phyloP scores from a whole-genome alignment of 2,888 invertebrate genomes.

The Pristionchus exspectatus region DNA sequence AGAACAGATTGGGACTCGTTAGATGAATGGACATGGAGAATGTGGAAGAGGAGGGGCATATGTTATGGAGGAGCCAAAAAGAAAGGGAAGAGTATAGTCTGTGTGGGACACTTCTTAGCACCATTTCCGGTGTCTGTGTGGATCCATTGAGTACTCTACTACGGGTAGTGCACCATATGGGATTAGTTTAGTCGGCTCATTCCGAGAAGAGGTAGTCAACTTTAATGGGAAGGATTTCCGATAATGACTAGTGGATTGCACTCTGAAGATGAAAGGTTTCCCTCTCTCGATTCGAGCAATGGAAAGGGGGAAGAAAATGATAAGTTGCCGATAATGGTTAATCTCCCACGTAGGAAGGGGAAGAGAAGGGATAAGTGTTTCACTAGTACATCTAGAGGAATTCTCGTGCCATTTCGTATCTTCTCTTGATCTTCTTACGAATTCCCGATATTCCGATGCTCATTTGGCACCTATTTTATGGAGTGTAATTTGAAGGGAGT shows the following conservation, averaged over 20 bases:
- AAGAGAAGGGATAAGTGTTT: neutral
- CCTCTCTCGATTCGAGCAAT: neutral
- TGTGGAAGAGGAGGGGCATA: neutral
- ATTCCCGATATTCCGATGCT: conserved; percentile 7
- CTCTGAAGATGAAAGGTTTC: conserved; percentile 15
- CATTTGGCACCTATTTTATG: conserved; percentile 23
- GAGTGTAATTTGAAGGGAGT: neutral
- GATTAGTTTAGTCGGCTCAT: neutral
- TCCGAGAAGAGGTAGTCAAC: neutral
- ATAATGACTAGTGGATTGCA: conserved; percentile 26
- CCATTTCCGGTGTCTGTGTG: conserved; percentile 10
- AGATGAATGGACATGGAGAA: neutral
- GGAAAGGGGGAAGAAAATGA: neutral
- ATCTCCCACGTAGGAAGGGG: neutral
- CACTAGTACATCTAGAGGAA: neutral
- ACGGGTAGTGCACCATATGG: conserved; percentile 12
- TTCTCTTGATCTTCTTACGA: neutral
- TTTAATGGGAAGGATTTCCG: neutral
- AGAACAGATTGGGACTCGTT: conserved; percentile 30
- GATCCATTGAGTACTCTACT: neutral
- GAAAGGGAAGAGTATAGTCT: neutral
- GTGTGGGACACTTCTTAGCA: neutral
- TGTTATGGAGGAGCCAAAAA: neutral
- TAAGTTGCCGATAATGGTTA: neutral
- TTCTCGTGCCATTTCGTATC: neutral